Evolutionary conservation across 2,888 invertebrate species (phyloP), one percentile per base, ranked within the genome.

Genomic region (Crossocerus cetratus): DNA sequence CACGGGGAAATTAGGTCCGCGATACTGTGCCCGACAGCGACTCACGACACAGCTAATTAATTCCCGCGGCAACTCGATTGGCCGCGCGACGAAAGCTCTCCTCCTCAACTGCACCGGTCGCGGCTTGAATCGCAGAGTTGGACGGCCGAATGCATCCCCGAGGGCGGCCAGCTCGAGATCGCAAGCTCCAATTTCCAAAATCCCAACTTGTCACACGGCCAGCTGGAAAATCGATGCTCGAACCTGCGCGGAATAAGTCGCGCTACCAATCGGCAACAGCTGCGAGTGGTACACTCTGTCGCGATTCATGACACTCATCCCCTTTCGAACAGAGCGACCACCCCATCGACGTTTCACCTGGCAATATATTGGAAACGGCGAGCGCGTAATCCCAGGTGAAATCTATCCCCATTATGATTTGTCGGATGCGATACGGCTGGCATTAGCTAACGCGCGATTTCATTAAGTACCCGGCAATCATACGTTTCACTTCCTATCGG

Each of bases 21-120:
- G 23, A 59, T 65, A 72, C 57, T 21, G 55, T 16, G 54, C 57
- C 42, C 45, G 56, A 16, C 49, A 13, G 65, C 61, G 69, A 65
- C 80, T 72, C 67, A 63, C 62, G 61, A 43, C 18, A 70, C 53
- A 58, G 57, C 61, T 80, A 77, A 80, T 79, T 76, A 71, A 79
- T 69, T 76, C 59, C 14, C 60, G 66, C 32, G 32, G 8, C 32
- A 32, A 32, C 32, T 32, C 32, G 32, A 32, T 69, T 42, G 55
- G 21, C 49, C 49, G 2, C 49, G 2, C 54, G 32, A 57, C 53
- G 32, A 32, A 32, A 32, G 11, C 32, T 32, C 11, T 32, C 32
- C 32, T 32, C 32, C 8, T 32, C 18, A 21, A 2, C 11, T 21
- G 43, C 32, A 13, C 42, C 49, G 44, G 56, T n/a, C n/a, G n/a